Percentiles rank a stretch among this genome's conserved stretches.
Conservation (phyloP, 2,797 vertebrate genomes). For the Danio jaintianensis region DNA sequence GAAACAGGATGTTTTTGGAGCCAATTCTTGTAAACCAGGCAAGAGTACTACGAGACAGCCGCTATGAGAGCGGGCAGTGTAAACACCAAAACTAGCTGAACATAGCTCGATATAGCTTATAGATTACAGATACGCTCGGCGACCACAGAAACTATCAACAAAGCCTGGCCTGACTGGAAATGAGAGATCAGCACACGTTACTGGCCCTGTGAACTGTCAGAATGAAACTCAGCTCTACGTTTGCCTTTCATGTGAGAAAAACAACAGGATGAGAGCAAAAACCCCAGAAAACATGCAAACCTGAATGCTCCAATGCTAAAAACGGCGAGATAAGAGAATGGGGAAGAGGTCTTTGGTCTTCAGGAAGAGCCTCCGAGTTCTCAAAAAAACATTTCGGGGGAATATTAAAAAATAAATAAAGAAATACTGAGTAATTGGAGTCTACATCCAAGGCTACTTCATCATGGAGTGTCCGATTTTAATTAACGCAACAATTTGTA, state of each 20-base stretch:
- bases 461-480: background rate
- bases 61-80: constrained; percentile 47
- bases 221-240: constrained; percentile 65
- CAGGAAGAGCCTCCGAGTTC: background rate
- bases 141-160: constrained; percentile 58
- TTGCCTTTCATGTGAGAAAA: constrained; percentile 69
- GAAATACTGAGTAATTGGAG: background rate
- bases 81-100: constrained; percentile 36
- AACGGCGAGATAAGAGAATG: constrained; percentile 34
- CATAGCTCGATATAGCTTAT: constrained; percentile 46
- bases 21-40: constrained; percentile 56
- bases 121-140: constrained; percentile 52
- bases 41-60: constrained; percentile 48
- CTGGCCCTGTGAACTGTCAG: constrained; percentile 63
- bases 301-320: constrained; percentile 37
- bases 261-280: constrained; percentile 70
- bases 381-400: too few species aligned
- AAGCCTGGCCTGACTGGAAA: constrained; percentile 68
- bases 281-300: constrained; percentile 48
- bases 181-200: constrained; percentile 62
- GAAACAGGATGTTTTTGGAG: constrained; percentile 58
- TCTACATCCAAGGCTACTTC: background rate
- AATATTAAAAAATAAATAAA: background rate
- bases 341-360: constrained; percentile 20
- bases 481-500: background rate